Conservation (phyloP, 92 coral and sea anemone genomes). For the Porites rus region DNA sequence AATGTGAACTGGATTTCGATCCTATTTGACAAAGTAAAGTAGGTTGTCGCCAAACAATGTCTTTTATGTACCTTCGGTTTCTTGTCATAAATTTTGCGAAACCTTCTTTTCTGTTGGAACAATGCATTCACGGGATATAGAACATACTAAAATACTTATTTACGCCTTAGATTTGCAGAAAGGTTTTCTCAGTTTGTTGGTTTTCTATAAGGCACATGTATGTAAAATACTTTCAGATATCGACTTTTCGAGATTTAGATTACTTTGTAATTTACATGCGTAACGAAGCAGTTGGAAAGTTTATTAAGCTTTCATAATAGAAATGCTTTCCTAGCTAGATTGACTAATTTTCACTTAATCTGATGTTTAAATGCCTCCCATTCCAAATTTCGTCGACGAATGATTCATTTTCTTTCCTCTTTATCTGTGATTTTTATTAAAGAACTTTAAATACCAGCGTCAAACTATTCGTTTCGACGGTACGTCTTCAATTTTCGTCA, state of each 20-base stretch:
- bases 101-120: neutral
- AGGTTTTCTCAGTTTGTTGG: neutral
- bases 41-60: neutral
- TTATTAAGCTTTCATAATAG: constrained; percentile 4
- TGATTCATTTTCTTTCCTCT: neutral
- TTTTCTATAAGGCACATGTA: neutral
- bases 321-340: constrained; percentile 18
- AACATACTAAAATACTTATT: neutral
- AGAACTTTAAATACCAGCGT: neutral
- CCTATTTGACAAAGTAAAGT: constrained; percentile 1
- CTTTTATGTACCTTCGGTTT: neutral
- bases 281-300: neutral
- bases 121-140: constrained; percentile 6
- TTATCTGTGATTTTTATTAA: neutral
- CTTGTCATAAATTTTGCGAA: constrained; percentile 14
- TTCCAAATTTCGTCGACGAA: neutral
- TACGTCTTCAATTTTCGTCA: neutral
- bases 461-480: neutral
- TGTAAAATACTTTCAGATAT: neutral
- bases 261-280: neutral
- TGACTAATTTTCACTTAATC: constrained; percentile 1
- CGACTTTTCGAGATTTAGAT: neutral
- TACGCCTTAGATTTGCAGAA: neutral
- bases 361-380: neutral
- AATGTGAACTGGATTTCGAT: neutral